These are phyloP conservation scores for Pelagia noctiluca DNA, from an alignment of 30 jellyfish, hydroid and myxozoan species.

Conservation along the genomic window DNA sequence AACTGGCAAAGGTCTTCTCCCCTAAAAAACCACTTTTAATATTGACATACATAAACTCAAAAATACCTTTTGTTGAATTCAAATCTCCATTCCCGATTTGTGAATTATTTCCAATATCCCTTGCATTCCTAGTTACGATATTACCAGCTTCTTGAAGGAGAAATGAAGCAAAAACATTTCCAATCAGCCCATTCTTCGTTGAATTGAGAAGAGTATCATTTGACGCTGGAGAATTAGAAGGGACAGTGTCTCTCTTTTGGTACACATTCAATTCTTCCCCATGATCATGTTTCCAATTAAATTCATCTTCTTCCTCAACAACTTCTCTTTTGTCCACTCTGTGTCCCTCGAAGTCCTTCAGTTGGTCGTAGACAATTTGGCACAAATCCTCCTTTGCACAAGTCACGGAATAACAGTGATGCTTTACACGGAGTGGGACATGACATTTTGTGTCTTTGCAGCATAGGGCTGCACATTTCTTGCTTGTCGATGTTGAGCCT, in stretches of 20 bases:
- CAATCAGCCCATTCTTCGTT: too few relatives aligned
- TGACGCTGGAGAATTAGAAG: neutral
- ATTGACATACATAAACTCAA: too few relatives aligned
- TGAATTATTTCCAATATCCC: too few relatives aligned
- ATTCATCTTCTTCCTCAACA: constrained; percentile 68
- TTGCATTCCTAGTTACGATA: neutral
- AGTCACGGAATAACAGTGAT: constrained; percentile 75
- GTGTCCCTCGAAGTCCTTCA: constrained; percentile 81
- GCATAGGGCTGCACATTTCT: constrained; percentile 77
- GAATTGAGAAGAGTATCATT: neutral
- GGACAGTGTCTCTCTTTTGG: constrained; percentile 13
- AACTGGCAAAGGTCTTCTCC: too few relatives aligned
- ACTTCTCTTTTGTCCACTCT: constrained; percentile 84
- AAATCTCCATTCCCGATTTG: too few relatives aligned
- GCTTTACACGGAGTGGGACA: constrained; percentile 55
- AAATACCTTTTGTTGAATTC: too few relatives aligned
- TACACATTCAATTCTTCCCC: constrained; percentile 48
- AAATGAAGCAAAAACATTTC: neutral
- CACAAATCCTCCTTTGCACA: constrained; percentile 81
- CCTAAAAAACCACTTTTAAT: too few relatives aligned
- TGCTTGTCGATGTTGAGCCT: constrained; percentile 38
- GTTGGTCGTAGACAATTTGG: constrained; percentile 74
- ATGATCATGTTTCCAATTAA: constrained; percentile 41
- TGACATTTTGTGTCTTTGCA: constrained; percentile 77
- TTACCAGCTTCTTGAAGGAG: constrained; percentile 2